These are phyloP conservation scores for Corythaeola cristata DNA, from an alignment of 2,113 vertebrate species.

Conservation along the genomic window DNA sequence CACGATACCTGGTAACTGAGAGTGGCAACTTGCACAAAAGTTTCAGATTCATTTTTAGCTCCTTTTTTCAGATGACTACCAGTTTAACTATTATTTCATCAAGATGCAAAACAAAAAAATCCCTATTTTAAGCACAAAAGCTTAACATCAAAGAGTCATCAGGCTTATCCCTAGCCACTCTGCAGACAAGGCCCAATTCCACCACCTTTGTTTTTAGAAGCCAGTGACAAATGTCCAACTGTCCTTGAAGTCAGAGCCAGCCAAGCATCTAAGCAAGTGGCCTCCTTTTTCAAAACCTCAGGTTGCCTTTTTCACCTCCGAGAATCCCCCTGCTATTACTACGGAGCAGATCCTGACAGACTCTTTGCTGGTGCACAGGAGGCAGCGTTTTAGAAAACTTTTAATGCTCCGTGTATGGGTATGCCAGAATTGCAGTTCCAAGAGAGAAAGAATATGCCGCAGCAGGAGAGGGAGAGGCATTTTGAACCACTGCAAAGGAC, in stretches of 20 bases:
- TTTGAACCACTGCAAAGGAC: not conserved
- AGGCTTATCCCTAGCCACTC: not conserved
- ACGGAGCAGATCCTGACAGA: not conserved
- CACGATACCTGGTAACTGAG: not conserved
- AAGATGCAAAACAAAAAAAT: not conserved
- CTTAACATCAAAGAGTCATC: not conserved
- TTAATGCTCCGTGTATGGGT: not conserved
- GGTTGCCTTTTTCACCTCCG: constrained; percentile 8
- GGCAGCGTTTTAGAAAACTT: not conserved
- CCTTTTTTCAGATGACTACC: not conserved
- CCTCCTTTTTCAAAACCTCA: not conserved
- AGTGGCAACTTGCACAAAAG: not conserved
- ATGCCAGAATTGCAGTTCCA: not conserved
- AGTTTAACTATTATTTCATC: not conserved
- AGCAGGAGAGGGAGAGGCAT: not conserved
- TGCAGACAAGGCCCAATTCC: not conserved
- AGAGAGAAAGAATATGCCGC: not conserved
- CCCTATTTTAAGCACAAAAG: no score
- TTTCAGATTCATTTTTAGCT: not conserved
- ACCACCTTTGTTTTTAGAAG: not conserved
- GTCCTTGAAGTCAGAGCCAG: not conserved
- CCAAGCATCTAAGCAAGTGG: not conserved
- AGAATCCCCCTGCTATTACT: not conserved
- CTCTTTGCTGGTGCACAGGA: not conserved
- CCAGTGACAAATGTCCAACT: not conserved